Percentiles rank a stretch among this genome's conserved stretches.
Conservation (phyloP, 2,797 vertebrate genomes). For the Sternarchorhynchus goeldii region DNA sequence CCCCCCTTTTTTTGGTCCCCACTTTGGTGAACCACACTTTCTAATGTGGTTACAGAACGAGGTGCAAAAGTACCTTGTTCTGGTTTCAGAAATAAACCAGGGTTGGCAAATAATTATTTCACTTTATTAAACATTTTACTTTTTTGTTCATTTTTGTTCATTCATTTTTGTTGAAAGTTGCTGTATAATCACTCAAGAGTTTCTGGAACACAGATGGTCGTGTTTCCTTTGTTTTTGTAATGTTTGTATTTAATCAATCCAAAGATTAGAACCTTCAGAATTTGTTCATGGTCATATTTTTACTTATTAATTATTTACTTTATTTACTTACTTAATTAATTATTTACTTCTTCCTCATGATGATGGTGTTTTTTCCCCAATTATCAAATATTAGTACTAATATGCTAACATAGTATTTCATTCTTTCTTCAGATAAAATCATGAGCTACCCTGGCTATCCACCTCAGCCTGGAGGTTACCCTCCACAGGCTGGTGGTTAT, state of each 20-base stretch:
- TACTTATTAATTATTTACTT: too few relatives aligned
- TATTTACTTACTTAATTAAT: too few relatives aligned
- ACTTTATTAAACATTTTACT: too few relatives aligned
- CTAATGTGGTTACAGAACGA: too few relatives aligned
- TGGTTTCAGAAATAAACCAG: neutral
- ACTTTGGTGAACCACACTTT: neutral
- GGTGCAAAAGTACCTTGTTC: neutral
- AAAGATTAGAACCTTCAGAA: neutral
- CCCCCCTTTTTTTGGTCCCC: neutral
- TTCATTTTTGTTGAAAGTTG: too few relatives aligned
- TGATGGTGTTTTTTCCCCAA: neutral
- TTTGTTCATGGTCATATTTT: neutral
- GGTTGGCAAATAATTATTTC: too few relatives aligned
- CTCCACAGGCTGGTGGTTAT: conserved; percentile 59
- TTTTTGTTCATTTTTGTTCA: too few relatives aligned
- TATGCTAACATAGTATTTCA: neutral
- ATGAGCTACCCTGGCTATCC: conserved; percentile 93
- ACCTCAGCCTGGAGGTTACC: conserved; percentile 59
- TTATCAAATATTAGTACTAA: neutral
- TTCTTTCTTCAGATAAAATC: conserved; percentile 52
- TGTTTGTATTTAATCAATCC: neutral
- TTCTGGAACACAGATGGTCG: too few relatives aligned
- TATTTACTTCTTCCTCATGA: too few relatives aligned
- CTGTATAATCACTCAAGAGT: too few relatives aligned
- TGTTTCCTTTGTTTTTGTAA: too few relatives aligned